These are phyloP conservation scores for Leucosticte australis DNA, from an alignment of 2,113 vertebrate genomes.

Conservation along the genomic window DNA sequence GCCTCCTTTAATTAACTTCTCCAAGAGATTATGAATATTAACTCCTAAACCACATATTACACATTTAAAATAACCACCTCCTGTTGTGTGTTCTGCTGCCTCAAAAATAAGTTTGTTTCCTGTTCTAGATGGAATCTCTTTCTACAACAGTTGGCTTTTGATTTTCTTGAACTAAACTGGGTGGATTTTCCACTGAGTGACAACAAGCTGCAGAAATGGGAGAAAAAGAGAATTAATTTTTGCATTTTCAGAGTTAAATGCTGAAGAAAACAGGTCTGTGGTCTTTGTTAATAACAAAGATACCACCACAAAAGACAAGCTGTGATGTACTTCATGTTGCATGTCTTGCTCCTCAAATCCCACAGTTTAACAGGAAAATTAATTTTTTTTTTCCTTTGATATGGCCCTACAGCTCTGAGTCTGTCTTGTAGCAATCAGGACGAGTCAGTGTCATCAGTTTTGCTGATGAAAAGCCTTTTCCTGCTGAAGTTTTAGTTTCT, in stretches of 20 bases:
- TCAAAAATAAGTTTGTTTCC: not conserved
- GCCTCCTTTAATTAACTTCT: not conserved
- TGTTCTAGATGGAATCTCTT: not conserved
- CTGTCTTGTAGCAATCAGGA: not conserved
- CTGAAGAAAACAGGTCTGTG: not conserved
- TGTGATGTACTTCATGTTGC: not conserved
- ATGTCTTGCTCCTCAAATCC: not conserved
- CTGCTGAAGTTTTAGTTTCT: not conserved
- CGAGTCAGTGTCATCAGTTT: not conserved
- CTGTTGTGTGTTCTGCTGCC: not conserved
- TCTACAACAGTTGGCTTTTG: not conserved
- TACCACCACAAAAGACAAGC: not conserved
- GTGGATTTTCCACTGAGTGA: not conserved
- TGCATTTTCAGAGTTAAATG: not conserved
- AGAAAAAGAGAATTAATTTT: not conserved
- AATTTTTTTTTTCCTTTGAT: not conserved
- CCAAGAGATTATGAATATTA: not conserved
- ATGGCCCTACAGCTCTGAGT: not conserved
- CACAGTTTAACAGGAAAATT: not conserved
- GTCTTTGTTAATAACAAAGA: not conserved
- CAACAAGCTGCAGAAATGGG: not conserved
- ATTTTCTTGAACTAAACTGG: not conserved
- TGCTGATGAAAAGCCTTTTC: not conserved
- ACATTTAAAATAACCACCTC: not conserved
- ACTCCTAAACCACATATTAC: not conserved